Evolutionary conservation across 2,113 vertebrate species (phyloP).

Genomic region (Saimiri boliviensis): DNA sequence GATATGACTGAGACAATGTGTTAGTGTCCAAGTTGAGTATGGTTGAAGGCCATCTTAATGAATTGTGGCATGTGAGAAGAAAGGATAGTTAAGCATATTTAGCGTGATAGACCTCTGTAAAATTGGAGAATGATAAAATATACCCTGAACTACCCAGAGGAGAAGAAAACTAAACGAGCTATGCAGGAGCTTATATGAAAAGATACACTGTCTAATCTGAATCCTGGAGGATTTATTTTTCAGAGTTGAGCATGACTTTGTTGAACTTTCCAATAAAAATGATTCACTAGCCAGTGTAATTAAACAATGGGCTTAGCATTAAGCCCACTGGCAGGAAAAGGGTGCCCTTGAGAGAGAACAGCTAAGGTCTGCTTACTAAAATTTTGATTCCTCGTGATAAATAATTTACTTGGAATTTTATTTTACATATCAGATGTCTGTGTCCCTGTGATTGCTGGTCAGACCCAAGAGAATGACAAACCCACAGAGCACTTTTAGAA

Average conservation of each 20-base stretch:
- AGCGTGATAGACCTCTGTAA: not conserved
- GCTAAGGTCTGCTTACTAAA: not conserved
- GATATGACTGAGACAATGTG: too few relatives aligned
- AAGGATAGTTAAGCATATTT: not conserved
- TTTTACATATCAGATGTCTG: not conserved
- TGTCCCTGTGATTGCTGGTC: not conserved
- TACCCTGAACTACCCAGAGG: not conserved
- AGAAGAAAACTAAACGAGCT: not conserved
- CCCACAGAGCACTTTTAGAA: not conserved
- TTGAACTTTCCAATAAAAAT: not conserved
- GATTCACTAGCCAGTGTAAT: not conserved
- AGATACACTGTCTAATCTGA: not conserved
- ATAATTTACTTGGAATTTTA: not conserved
- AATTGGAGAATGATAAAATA: not conserved
- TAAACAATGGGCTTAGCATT: not conserved
- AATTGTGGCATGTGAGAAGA: fast-evolving
- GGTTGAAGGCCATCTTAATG: not conserved
- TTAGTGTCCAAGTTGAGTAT: fast-evolving
- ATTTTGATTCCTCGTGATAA: not conserved
- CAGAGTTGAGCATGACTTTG: not conserved
- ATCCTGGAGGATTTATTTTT: not conserved
- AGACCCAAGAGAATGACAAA: not conserved
- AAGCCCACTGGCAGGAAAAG: not conserved
- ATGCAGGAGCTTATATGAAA: not conserved
- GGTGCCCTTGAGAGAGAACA: not conserved